Evolutionary conservation across 1,140 invertebrate species (phyloP).

Genomic region (Sipha flava): DNA sequence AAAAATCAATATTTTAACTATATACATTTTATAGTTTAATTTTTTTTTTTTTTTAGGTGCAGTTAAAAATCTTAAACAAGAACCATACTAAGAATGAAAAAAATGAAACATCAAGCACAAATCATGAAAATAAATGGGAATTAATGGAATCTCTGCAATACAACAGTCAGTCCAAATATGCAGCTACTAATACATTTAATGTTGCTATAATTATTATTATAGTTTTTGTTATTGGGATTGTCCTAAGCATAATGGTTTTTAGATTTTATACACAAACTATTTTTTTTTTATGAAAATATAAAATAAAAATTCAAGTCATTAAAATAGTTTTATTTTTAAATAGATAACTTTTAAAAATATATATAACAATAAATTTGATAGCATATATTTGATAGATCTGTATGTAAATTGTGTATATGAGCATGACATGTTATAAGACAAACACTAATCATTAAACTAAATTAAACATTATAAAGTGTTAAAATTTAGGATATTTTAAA

Average conservation of each 20-base stretch:
- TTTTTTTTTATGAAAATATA: not conserved
- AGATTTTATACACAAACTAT: not conserved
- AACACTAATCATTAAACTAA: not conserved
- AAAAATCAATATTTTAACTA: not conserved
- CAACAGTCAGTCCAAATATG: not conserved
- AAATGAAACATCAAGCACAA: not conserved
- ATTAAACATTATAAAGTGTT: not conserved
- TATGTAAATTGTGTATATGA: not conserved
- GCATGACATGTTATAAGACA: not conserved
- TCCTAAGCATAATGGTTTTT: not conserved
- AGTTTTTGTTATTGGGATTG: not conserved
- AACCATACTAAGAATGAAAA: not conserved
- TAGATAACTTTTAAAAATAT: not conserved
- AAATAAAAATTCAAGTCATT: not conserved
- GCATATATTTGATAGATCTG: not conserved
- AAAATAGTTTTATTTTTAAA: not conserved
- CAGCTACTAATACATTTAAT: not conserved
- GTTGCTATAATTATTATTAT: not conserved
- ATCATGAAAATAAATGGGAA: not conserved
- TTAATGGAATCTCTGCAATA: constrained; percentile 4
- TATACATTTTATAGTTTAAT: not conserved
- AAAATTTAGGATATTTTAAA: not conserved
- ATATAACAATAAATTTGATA: not conserved
- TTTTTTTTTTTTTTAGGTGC: not conserved
- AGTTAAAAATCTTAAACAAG: not conserved